These are phyloP conservation scores for Tribolium freemani DNA, from an alignment of 2,888 invertebrate species.

Conservation along the genomic window DNA sequence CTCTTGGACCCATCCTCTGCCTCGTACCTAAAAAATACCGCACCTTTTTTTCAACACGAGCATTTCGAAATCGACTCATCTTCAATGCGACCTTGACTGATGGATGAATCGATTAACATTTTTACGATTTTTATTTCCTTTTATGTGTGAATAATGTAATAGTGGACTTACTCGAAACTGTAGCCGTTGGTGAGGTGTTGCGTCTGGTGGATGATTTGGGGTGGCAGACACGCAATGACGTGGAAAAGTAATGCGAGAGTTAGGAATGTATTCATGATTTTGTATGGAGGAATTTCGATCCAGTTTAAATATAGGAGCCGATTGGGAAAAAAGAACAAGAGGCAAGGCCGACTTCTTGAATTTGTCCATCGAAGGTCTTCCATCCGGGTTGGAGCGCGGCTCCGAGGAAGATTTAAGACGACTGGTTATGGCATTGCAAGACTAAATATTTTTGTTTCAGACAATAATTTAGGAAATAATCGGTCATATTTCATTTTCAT, in stretches of 20 bases:
- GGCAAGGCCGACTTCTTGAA: constrained; percentile 16
- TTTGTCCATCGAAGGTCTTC: constrained; percentile 7
- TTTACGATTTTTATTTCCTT: constrained; percentile 8
- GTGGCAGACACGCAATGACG: background rate
- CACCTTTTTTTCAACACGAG: constrained; percentile 20
- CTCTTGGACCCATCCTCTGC: constrained; percentile 71
- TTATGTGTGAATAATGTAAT: background rate
- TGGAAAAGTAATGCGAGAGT: background rate
- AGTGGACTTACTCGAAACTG: constrained; percentile 17
- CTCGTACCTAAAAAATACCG: constrained; percentile 50
- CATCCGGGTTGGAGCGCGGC: background rate
- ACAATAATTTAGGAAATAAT: too few relatives aligned
- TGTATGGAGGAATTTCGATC: constrained; percentile 1
- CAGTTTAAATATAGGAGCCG: constrained; percentile 12
- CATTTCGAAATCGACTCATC: constrained; percentile 21
- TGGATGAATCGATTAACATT: constrained; percentile 34
- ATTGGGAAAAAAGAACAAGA: constrained; percentile 4
- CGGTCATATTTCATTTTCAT: too few relatives aligned
- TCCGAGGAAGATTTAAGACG: background rate
- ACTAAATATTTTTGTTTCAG: too few relatives aligned
- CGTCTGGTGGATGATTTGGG: constrained; percentile 1
- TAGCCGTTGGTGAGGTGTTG: background rate
- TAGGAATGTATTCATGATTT: background rate
- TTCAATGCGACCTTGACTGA: constrained; percentile 27
- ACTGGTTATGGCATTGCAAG: background rate